Base-by-base conservation (phyloP, 53 echinoderm and acorn worm species). In the Crossaster papposus region DNA sequence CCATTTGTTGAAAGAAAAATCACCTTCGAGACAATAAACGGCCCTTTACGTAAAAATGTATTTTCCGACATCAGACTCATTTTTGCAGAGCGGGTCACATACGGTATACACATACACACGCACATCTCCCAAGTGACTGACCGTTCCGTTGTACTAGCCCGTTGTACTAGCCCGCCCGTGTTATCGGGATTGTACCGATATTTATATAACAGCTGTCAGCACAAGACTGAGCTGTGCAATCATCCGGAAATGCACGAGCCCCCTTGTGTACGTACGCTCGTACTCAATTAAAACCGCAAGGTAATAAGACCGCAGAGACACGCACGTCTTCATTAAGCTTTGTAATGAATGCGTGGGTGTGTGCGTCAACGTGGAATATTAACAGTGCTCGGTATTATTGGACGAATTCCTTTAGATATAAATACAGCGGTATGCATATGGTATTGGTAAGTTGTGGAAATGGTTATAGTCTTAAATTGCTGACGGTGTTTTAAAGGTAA, bases 181-280 rank as follows among this genome's bases (percentile, higher is more conserved):
- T 58, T 55, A 32, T 33, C 33, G 62, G 18, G 63, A 81, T 62
- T 79, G 79, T 63, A 9, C n/a, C n/a, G n/a, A n/a, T n/a, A n/a
- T n/a, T n/a, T n/a, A n/a, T n/a, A 14, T 34, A n/a, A 63, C 81
- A 81, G 81, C 81, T 62, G 81, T 18, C 81, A 23, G 62, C 1
- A 62, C 81, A 22, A 20, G 22, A 23, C n/a, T 68, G 26, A 58
- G n/a, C 32, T 53, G 81, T 81, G 33, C 64, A 81, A 34, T 81
- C 58, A 81, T 33, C 81, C 34, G 81, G 81, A 81, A 81, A 81
- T 62, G 62, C 28, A 26, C 24, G 18, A 20, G 17, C 62, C 34
- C 32, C 30, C 24, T 55, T 23, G 54, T 53, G 54, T 23, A 7
- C 29, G 82, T 29, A 2, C 63, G 54, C 63, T 81, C 63, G 58